Evolutionary conservation across 2,888 invertebrate genomes (phyloP).

Genomic region (Ypsolopha scabrella): DNA sequence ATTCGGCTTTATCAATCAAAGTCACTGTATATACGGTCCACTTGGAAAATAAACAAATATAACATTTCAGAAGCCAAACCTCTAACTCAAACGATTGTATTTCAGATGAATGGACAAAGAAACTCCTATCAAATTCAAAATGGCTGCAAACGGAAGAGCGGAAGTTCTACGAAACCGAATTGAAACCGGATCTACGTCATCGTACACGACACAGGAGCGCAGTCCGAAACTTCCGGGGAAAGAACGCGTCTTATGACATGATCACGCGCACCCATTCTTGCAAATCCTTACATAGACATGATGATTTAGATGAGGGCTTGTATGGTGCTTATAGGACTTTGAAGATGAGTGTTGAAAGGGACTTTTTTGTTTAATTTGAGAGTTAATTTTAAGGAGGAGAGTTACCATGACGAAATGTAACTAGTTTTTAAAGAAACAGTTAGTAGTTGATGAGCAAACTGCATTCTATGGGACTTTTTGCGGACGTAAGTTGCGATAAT

Average conservation of each 20-base stretch:
- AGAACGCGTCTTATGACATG: constrained; percentile 48
- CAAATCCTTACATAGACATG: constrained; percentile 36
- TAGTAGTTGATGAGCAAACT: too few species aligned
- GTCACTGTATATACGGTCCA: too few species aligned
- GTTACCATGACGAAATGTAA: not conserved
- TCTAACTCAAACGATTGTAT: constrained; percentile 1
- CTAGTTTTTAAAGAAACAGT: not conserved
- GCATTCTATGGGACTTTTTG: too few species aligned
- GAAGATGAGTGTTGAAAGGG: constrained; percentile 31
- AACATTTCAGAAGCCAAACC: not conserved
- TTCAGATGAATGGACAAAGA: constrained; percentile 78
- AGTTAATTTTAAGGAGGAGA: not conserved
- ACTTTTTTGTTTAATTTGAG: constrained; percentile 23
- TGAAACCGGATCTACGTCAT: constrained; percentile 35
- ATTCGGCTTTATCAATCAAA: too few species aligned
- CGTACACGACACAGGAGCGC: constrained; percentile 37
- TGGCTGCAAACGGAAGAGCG: constrained; percentile 79
- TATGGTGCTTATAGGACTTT: constrained; percentile 54
- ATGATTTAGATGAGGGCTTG: constrained; percentile 45
- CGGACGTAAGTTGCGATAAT: too few species aligned
- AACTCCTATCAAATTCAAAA: constrained; percentile 74
- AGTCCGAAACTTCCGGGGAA: constrained; percentile 30
- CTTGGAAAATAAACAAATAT: too few species aligned
- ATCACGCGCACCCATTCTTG: constrained; percentile 52
- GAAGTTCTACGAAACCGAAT: constrained; percentile 50